A percentile compares a stretch with the other conserved stretches of the same genome.
These are phyloP conservation scores for Camponotus floridanus DNA, from an alignment of 1,140 invertebrate species.

Conservation along the genomic window DNA sequence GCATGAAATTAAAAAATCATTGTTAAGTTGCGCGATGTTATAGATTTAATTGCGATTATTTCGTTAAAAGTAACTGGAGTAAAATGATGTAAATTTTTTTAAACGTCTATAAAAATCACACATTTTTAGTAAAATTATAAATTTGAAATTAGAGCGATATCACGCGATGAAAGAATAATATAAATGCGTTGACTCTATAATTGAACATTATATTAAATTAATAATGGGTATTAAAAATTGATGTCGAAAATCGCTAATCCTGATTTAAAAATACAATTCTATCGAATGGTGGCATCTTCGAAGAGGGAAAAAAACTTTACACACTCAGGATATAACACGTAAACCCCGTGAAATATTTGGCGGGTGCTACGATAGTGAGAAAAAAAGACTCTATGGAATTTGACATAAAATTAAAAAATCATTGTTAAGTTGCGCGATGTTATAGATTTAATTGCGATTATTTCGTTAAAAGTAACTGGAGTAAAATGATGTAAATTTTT, in stretches of 20 bases:
- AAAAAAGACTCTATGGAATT: slow-evolving; percentile 69
- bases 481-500: background rate
- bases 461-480: background rate
- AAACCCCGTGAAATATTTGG: slow-evolving; percentile 53
- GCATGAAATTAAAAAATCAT: background rate
- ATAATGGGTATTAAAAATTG: background rate
- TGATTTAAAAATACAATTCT: background rate
- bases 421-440: background rate
- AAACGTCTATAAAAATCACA: background rate
- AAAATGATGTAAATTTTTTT: background rate
- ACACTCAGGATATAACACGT: slow-evolving; percentile 13
- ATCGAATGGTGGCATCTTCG: background rate
- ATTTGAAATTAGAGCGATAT: background rate
- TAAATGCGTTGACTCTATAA: background rate
- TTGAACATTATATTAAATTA: background rate
- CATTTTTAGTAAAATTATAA: slow-evolving; percentile 27
- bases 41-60: slow-evolving; percentile 17
- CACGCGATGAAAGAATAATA: slow-evolving; percentile 11
- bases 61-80: background rate
- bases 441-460: slow-evolving; percentile 11
- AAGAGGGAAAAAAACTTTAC: background rate
- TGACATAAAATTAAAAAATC: no score
- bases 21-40: background rate
- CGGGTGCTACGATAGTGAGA: slow-evolving; percentile 42
- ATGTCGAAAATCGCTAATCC: background rate